Evolutionary conservation across 2,797 vertebrate genomes (phyloP).

Genomic region (Crenichthys baileyi): DNA sequence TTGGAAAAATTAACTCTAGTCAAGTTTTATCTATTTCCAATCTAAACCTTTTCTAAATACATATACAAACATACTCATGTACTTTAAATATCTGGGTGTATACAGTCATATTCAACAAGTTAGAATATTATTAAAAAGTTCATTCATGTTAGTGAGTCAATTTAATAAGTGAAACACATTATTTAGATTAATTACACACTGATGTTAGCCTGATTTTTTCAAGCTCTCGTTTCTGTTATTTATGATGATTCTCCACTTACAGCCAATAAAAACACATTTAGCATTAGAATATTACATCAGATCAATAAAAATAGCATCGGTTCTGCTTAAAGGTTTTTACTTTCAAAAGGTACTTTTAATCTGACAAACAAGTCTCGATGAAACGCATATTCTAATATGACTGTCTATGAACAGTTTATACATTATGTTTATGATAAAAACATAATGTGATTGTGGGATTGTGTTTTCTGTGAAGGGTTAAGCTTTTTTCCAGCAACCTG

Average conservation of each 20-base stretch:
- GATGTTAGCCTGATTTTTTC: background rate
- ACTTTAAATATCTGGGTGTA: too few species aligned
- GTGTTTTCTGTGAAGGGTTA: background rate
- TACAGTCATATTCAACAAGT: background rate
- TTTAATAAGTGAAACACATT: background rate
- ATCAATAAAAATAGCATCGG: background rate
- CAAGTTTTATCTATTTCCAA: too few species aligned
- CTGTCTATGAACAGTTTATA: background rate
- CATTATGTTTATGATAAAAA: background rate
- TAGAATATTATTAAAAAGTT: background rate
- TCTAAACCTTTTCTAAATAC: too few species aligned
- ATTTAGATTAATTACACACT: background rate
- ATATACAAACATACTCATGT: too few species aligned
- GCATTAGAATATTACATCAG: background rate
- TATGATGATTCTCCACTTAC: background rate
- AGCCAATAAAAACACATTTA: background rate
- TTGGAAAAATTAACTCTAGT: too few species aligned
- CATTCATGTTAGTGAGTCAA: background rate
- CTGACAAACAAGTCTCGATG: too few species aligned
- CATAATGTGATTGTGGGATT: too few species aligned
- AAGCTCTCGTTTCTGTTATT: background rate
- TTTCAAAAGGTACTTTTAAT: background rate
- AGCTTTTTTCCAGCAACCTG: background rate
- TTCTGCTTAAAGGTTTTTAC: background rate
- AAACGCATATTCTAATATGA: background rate